Evolutionary conservation across 2,888 invertebrate species (phyloP), one percentile per base, ranked within the genome.

Genomic region (Ptilodon capucinus): DNA sequence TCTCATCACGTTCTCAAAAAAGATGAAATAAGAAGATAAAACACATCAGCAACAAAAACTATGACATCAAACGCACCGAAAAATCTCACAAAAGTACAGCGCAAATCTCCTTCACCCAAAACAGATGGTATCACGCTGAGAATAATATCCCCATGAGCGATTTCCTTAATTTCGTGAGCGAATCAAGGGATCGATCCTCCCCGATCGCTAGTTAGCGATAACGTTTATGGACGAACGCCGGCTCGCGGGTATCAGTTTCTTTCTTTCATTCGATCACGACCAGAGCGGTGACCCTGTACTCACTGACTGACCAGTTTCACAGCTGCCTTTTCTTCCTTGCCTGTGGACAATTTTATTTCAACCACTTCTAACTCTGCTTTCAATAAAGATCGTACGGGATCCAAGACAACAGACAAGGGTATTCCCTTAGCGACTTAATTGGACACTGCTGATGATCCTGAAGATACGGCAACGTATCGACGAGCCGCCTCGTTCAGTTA

Each of bases 121-220:
- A 60, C 71, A 75, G 81, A 81, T 81, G 77, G 60, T 81, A 81
- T 82, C 82, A 57, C 71, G 73, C 45, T 41, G 70, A 79, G 87
- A 86, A 86, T 90, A 88, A 91, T 91, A 91, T 86, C 84, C 86
- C 85, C 88, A 89, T 91, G 87, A 91, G 88, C 90, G 88, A 88
- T 90, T 90, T 86, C 86, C 89, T 91, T 91, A 91, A 91, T 91
- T 91, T 88, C 86, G 89, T 86, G 88, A 84, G 84, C 81, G 84
- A 88, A 89, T 89, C 86, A 81, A 77, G 79, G 81, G 84, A 86
- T 88, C 87, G 90, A 84, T 82, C 80, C 88, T 86, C 86, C 89
- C 84, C 68, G 90, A 91, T 91, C 81, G 86, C 84, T 81, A 82
- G 86, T 84, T 84, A 84, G 80, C 70, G 90, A 91, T 91, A 89